These are phyloP conservation scores for Paedocypris micromegethes DNA, from an alignment of 2,797 vertebrate genomes.

Conservation along the genomic window DNA sequence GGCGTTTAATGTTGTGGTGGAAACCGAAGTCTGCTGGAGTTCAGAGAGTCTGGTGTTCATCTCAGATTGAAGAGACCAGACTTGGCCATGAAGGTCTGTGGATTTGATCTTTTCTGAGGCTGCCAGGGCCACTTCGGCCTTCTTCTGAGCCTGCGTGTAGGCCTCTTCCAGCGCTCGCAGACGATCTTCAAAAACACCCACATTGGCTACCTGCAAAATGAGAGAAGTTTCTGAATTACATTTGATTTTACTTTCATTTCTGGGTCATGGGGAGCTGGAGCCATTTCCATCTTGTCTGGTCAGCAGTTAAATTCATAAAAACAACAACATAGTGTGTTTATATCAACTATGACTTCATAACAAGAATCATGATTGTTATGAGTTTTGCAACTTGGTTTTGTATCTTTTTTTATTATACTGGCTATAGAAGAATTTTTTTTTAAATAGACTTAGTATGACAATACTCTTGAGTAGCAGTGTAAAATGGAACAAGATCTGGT, in stretches of 20 bases:
- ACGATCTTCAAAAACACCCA: conserved; percentile 40
- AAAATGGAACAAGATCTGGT: too few relatives aligned
- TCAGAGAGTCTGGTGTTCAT: conserved; percentile 39
- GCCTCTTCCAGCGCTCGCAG: conserved; percentile 39
- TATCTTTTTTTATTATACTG: too few relatives aligned
- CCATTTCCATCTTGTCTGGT: too few relatives aligned
- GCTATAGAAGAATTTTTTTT: too few relatives aligned
- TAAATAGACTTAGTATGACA: too few relatives aligned
- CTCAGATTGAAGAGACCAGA: conserved; percentile 36
- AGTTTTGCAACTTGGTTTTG: too few relatives aligned
- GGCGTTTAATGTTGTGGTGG: conserved; percentile 34
- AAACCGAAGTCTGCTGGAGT: conserved; percentile 45
- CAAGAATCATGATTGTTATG: too few relatives aligned
- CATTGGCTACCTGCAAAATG: conserved; percentile 27
- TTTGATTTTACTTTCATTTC: not conserved
- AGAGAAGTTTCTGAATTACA: not conserved
- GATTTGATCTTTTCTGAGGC: conserved; percentile 35
- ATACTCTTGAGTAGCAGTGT: too few relatives aligned
- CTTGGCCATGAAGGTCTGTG: conserved; percentile 38
- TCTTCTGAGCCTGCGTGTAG: conserved; percentile 38
- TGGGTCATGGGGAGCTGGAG: too few relatives aligned
- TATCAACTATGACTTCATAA: too few relatives aligned
- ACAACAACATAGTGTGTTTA: too few relatives aligned
- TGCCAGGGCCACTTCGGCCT: conserved; percentile 36
- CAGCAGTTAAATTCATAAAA: too few relatives aligned